These are phyloP conservation scores for Neosalanx taihuensis DNA, from an alignment of 2,797 vertebrate species.

Conservation along the genomic window DNA sequence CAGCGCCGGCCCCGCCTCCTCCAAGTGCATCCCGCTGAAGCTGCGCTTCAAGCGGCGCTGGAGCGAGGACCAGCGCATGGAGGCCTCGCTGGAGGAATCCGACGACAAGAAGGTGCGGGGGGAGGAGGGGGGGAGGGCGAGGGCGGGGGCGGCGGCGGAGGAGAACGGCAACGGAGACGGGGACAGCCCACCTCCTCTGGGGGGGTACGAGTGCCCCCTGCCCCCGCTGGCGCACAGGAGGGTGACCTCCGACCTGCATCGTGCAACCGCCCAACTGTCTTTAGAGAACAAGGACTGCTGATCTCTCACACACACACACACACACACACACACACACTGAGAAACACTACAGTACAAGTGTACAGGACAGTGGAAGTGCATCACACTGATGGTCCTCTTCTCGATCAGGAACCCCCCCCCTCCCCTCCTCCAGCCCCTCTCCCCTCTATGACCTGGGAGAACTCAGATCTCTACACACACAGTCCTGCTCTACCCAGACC, in stretches of 20 bases:
- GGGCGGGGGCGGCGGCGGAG: slow-evolving; percentile 54
- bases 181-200: slow-evolving; percentile 63
- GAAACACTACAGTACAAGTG: slow-evolving; percentile 56
- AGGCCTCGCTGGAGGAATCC: slow-evolving; percentile 77
- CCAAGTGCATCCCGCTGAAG: slow-evolving; percentile 87
- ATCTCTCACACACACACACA: slow-evolving; percentile 43
- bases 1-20: slow-evolving; percentile 38
- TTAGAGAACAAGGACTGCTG: slow-evolving; percentile 90
- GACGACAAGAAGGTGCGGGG: slow-evolving; percentile 85
- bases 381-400: slow-evolving; percentile 22
- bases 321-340: slow-evolving; percentile 17
- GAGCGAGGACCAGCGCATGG: slow-evolving; percentile 91
- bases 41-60: slow-evolving; percentile 91
- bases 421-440: no score
- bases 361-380: slow-evolving; percentile 53
- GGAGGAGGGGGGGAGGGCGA: slow-evolving; percentile 55
- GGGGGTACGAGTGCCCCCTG: slow-evolving; percentile 53
- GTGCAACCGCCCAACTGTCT: slow-evolving; percentile 88
- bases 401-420: neutral
- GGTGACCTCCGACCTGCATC: slow-evolving; percentile 84
- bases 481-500: neutral
- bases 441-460: neutral
- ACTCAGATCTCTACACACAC: neutral
- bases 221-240: slow-evolving; percentile 59
- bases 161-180: slow-evolving; percentile 64